These are phyloP conservation scores for Clunio marinus DNA, from an alignment of 2,888 invertebrate species.

Conservation along the genomic window DNA sequence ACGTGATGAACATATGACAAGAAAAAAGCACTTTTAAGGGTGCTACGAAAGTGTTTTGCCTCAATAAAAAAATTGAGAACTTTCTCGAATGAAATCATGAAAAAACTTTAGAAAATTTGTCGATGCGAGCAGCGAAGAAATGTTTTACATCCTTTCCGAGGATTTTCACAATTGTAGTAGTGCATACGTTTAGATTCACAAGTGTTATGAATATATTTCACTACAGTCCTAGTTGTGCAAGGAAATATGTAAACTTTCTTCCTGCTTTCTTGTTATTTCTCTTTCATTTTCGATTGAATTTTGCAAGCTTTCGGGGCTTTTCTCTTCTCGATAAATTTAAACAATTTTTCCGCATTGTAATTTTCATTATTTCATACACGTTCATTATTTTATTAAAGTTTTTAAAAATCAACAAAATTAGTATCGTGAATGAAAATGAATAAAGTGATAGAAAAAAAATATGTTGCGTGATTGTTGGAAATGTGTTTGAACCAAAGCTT, in stretches of 20 bases:
- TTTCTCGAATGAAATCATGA: no score
- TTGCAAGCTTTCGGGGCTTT: neutral
- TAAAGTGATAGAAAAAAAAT: neutral
- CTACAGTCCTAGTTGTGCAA: neutral
- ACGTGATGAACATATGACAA: no score
- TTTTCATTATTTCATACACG: constrained; percentile 14
- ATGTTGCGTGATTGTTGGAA: constrained; percentile 34
- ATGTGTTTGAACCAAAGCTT: neutral
- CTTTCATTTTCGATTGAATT: constrained; percentile 1
- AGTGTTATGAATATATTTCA: neutral
- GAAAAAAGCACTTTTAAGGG: no score
- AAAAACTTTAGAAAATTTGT: no score
- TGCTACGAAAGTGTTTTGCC: no score
- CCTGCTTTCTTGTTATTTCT: neutral
- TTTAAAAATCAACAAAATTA: constrained; percentile 6
- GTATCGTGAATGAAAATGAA: neutral
- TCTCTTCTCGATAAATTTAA: neutral
- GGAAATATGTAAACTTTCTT: neutral
- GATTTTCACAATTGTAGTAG: no score
- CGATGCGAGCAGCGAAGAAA: no score
- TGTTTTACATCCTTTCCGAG: no score
- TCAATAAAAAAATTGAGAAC: no score
- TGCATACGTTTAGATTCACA: no score
- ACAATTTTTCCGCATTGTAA: constrained; percentile 33
- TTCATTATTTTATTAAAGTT: constrained; percentile 37